A percentile compares a stretch with the other conserved stretches of the same genome.
phyloP scores from a whole-genome alignment of 1,140 invertebrate genomes.

The Gyrodactylus bullatarudis region DNA sequence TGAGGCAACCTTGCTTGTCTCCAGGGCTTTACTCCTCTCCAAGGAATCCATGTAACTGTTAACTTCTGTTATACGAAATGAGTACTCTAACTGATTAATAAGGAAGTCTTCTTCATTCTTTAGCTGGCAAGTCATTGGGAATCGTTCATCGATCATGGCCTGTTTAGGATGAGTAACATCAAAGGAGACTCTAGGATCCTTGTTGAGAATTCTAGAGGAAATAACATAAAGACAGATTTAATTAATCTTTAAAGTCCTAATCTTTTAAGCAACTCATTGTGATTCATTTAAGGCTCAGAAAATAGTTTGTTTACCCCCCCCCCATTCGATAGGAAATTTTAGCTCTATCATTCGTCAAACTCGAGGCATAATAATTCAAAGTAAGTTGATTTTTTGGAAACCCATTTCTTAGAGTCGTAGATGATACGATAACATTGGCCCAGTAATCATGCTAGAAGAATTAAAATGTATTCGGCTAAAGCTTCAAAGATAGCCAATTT shows the following conservation, averaged over 20 bases:
- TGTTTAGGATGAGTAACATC: background rate
- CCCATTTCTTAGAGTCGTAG: too few species aligned
- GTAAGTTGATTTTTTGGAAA: background rate
- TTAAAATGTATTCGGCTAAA: too few species aligned
- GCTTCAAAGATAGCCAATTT: too few species aligned
- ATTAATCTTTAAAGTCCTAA: too few species aligned
- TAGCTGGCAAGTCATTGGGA: background rate
- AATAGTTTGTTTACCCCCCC: background rate
- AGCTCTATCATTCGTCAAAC: background rate
- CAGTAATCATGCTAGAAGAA: too few species aligned
- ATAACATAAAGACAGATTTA: too few species aligned
- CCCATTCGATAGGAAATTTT: background rate
- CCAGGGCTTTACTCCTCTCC: background rate
- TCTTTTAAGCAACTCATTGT: too few species aligned
- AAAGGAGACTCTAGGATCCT: background rate
- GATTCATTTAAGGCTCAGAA: background rate
- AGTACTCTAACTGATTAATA: background rate
- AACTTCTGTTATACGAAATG: background rate
- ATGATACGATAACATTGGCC: too few species aligned
- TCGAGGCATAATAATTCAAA: background rate
- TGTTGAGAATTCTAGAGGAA: background rate
- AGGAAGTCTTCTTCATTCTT: background rate
- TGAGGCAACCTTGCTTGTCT: background rate
- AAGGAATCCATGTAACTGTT: background rate
- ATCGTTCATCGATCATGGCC: background rate